Evolutionary conservation across 1,140 invertebrate species (phyloP).

Genomic region (Zaprionus inermis): DNA sequence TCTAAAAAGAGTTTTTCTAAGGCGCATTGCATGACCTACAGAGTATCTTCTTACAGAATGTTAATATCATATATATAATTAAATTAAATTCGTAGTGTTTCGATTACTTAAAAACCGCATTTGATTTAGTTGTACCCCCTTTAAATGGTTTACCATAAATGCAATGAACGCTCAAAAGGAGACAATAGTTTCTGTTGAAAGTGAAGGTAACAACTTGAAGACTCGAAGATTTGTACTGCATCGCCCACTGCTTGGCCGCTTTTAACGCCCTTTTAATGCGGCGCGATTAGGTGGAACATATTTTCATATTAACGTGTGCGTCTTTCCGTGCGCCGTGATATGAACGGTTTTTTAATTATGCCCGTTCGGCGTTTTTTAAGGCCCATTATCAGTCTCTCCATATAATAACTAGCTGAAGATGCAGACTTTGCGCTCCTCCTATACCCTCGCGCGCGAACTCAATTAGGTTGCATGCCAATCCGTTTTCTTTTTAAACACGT

Average conservation of each 20-base stretch:
- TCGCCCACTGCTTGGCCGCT: slow-evolving; percentile 16
- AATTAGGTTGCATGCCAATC: slow-evolving; percentile 77
- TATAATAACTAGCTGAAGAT: not conserved
- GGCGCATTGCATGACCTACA: no score
- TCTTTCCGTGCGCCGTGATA: slow-evolving; percentile 30
- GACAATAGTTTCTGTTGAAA: not conserved
- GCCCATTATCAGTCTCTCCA: slow-evolving; percentile 32
- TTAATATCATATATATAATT: no score
- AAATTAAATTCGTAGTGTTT: no score
- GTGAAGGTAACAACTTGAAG: not conserved
- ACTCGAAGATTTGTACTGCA: not conserved
- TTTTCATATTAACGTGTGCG: slow-evolving; percentile 36
- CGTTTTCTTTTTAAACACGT: slow-evolving; percentile 74
- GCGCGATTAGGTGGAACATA: slow-evolving; percentile 33
- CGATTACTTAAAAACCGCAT: no score
- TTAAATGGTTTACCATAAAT: no score
- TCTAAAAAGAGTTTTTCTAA: no score
- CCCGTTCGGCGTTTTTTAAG: slow-evolving; percentile 7
- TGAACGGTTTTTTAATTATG: slow-evolving; percentile 49
- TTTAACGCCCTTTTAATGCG: slow-evolving; percentile 36
- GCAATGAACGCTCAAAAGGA: not conserved
- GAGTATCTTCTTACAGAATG: no score
- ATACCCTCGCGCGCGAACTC: slow-evolving; percentile 53
- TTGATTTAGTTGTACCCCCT: no score
- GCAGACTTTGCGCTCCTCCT: not conserved